These are phyloP conservation scores for Drosophila virilis DNA, from an alignment of 1,140 invertebrate genomes.

Conservation along the genomic window DNA sequence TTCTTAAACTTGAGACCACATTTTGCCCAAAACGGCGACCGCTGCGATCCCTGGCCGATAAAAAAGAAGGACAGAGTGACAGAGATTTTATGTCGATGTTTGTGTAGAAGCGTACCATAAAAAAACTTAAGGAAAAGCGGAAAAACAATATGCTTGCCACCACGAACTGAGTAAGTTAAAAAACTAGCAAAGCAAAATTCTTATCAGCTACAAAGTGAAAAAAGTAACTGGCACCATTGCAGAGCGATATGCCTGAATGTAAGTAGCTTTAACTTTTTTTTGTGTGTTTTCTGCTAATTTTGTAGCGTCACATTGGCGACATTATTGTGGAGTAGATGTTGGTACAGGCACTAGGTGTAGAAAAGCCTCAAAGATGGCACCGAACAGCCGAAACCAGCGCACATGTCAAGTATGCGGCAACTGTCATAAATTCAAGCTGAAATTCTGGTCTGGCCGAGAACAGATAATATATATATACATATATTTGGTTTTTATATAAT, in stretches of 20 bases:
- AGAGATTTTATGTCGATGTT: constrained; percentile 70
- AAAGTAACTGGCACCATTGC: constrained; percentile 40
- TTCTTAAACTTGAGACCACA: constrained; percentile 12
- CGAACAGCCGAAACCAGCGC: constrained; percentile 2
- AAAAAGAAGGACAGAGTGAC: constrained; percentile 58
- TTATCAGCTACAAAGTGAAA: constrained; percentile 71
- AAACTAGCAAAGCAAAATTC: constrained; percentile 73
- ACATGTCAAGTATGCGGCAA: constrained; percentile 58
- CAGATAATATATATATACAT: constrained; percentile 63
- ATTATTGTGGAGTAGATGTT: constrained; percentile 49
- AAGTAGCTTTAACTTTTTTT: constrained; percentile 60
- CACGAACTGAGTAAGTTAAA: constrained; percentile 52
- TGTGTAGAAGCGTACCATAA: constrained; percentile 61
- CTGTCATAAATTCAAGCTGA: constrained; percentile 76
- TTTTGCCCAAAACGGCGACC: constrained; percentile 24
- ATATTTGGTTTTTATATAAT: constrained; percentile 4
- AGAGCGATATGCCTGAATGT: constrained; percentile 55
- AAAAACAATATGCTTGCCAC: constrained; percentile 70
- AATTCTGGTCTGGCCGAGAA: constrained; percentile 62
- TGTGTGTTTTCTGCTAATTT: constrained; percentile 21
- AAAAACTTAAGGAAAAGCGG: constrained; percentile 38
- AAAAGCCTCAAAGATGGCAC: constrained; percentile 15
- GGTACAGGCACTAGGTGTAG: constrained; percentile 44
- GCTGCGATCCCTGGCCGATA: constrained; percentile 37
- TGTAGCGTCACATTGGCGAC: constrained; percentile 65